Base-by-base conservation (phyloP, 2,888 invertebrate species). In the Pachydiplax longipennis region DNA sequence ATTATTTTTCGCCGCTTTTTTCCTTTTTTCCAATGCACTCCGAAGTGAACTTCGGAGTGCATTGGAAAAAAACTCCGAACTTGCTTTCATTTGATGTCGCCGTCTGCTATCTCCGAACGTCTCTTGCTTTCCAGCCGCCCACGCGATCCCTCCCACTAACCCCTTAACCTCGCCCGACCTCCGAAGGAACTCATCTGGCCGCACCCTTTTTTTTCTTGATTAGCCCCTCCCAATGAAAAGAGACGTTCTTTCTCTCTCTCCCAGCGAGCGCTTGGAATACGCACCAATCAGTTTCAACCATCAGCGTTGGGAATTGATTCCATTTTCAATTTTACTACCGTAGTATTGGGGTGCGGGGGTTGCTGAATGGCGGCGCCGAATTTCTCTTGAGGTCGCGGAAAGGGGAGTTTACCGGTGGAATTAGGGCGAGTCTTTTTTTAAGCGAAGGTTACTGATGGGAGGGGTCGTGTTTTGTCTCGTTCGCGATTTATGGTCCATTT, bases 171-270 rank as follows among this genome's bases (percentile, higher is more conserved):
- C 83, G 15, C 0, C 87, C 87, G 87, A 87, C 87, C 87, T 87
- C 87, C 61, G n/a, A 87, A 58, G 53, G 73, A 61, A 37, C 61
- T 87, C 61, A 37, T 53, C 18, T 87, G 87, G 61, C 40, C 87
- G 37, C 25, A 25, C 73, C 73, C 61, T 61, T 58, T 35, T 35
- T 35, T 58, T 58, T 83, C 87, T 65, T 65, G 87, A 87, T 87
- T 22, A 87, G 61, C 61, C 87, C 35, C 65, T 37, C 61, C 37
- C 65, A 22, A 37, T 48, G 61, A 48, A 65, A 87, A 35, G 15
- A 37, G 12, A 58, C 87, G 35, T 65, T 87, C 61, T 48, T 87
- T 61, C 35, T 10, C n/a, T 10, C n/a, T 35, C 13, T 37, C 37
- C 58, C 10, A 5, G 53, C 13, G 37, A 37, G 37, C 37, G 3